phyloP scores from a whole-genome alignment of 1,140 invertebrate species.

The Argopecten irradians region DNA sequence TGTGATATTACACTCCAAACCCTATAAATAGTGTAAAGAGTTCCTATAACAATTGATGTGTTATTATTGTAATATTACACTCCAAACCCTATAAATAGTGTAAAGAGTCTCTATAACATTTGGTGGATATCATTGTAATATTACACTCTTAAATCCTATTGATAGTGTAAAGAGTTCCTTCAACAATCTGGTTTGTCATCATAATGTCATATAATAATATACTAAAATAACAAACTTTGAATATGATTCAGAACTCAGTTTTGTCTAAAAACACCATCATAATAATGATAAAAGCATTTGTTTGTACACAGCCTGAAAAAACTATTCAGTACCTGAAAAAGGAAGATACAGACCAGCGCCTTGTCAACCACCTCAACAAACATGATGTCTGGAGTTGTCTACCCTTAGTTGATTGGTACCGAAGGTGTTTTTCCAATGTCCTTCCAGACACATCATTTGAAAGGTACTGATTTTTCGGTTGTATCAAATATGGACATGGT shows the following conservation, averaged over 20 bases:
- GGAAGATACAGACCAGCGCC: constrained; percentile 65
- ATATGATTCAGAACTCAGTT: too few relatives aligned
- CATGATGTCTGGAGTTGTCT: constrained; percentile 60
- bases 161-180: too few relatives aligned
- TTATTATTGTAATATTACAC: too few relatives aligned
- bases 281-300: background rate
- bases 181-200: background rate
- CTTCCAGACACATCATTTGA: constrained; percentile 86
- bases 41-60: too few relatives aligned
- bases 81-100: too few relatives aligned
- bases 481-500: background rate
- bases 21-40: too few relatives aligned
- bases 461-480: constrained; percentile 79
- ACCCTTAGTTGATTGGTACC: constrained; percentile 82
- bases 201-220: background rate
- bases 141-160: too few relatives aligned
- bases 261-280: background rate
- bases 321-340: constrained; percentile 65
- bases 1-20: too few relatives aligned
- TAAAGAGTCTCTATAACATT: too few relatives aligned
- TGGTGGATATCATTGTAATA: too few relatives aligned
- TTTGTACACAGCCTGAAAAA: constrained; percentile 61
- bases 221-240: too few relatives aligned
- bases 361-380: constrained; percentile 64
- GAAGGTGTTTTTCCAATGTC: constrained; percentile 87